Conservation (phyloP, 92 coral and sea anemone species). For the Ricordea florida region DNA sequence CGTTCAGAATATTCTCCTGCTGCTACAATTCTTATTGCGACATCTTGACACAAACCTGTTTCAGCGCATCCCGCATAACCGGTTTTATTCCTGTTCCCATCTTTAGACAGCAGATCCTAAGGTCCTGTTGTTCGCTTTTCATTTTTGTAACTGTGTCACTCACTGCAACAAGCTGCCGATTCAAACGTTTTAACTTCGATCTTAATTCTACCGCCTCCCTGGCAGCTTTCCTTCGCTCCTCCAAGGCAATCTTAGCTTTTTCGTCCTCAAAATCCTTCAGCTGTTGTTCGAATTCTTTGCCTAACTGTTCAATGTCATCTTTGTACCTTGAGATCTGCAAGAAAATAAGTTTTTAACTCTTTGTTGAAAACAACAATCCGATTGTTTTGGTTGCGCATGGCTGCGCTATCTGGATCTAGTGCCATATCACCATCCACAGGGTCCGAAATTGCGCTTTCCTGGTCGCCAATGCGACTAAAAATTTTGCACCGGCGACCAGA, state of each 20-base stretch:
- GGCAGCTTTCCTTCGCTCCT: slow-evolving; percentile 37
- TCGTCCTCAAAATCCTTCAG: slow-evolving; percentile 32
- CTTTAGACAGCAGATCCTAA: slow-evolving; percentile 66
- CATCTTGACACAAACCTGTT: slow-evolving; percentile 46
- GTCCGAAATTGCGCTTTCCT: no score
- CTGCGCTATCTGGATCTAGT: no score
- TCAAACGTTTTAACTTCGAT: slow-evolving; percentile 43
- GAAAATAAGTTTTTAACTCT: not conserved
- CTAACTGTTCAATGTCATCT: slow-evolving; percentile 44
- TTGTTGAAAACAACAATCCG: not conserved
- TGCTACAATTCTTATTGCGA: no score
- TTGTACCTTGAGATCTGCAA: slow-evolving; percentile 44
- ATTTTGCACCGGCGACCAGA: no score
- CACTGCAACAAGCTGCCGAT: slow-evolving; percentile 44
- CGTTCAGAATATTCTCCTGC: no score
- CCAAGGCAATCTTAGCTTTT: slow-evolving; percentile 22
- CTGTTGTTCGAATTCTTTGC: slow-evolving; percentile 27
- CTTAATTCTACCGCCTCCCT: slow-evolving; percentile 52
- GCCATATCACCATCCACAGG: no score
- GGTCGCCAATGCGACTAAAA: no score
- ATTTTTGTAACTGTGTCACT: slow-evolving; percentile 50
- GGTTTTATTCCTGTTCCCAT: slow-evolving; percentile 84
- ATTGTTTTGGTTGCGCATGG: no score
- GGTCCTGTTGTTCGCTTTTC: slow-evolving; percentile 76
- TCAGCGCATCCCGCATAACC: slow-evolving; percentile 59